These are phyloP conservation scores for Sycobia sp. DNA, from an alignment of 1,140 invertebrate genomes.

Conservation along the genomic window DNA sequence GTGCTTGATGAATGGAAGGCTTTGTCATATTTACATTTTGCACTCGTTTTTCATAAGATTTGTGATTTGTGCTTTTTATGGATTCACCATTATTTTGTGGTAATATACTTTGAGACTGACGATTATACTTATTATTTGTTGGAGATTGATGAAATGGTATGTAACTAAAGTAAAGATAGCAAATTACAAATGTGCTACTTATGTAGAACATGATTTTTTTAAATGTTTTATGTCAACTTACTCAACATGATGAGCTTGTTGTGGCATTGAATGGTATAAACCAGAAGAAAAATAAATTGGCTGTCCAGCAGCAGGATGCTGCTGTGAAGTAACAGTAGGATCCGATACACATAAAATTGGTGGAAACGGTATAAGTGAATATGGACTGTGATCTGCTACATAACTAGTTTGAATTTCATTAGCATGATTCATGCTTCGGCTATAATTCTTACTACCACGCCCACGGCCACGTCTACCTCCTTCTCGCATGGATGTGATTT, in stretches of 20 bases:
- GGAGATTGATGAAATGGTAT: slow-evolving; percentile 42
- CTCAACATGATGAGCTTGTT: slow-evolving; percentile 40
- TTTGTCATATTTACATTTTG: slow-evolving; percentile 41
- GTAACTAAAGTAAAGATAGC: slow-evolving; percentile 39
- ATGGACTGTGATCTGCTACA: slow-evolving; percentile 41
- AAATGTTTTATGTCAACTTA: slow-evolving; percentile 32
- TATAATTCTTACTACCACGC: slow-evolving; percentile 43
- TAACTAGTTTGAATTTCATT: slow-evolving; percentile 48
- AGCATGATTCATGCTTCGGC: slow-evolving; percentile 43
- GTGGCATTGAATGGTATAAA: slow-evolving; percentile 42
- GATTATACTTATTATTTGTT: slow-evolving; percentile 42
- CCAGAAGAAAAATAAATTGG: slow-evolving; percentile 41
- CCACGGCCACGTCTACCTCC: slow-evolving; percentile 43
- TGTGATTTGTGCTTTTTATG: slow-evolving; percentile 31
- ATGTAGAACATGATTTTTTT: slow-evolving; percentile 28
- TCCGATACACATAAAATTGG: slow-evolving; percentile 38
- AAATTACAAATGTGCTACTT: slow-evolving; percentile 37
- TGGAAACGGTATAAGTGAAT: slow-evolving; percentile 36
- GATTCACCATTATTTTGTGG: slow-evolving; percentile 42
- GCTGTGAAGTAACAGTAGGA: slow-evolving; percentile 40
- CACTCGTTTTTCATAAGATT: slow-evolving; percentile 35
- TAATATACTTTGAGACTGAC: slow-evolving; percentile 39
- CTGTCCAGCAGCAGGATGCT: slow-evolving; percentile 41
- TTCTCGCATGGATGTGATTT: slow-evolving; percentile 41
- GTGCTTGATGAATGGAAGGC: slow-evolving; percentile 40